These are phyloP conservation scores for Lasiurus borealis DNA, from an alignment of 2,113 vertebrate species.

Conservation along the genomic window DNA sequence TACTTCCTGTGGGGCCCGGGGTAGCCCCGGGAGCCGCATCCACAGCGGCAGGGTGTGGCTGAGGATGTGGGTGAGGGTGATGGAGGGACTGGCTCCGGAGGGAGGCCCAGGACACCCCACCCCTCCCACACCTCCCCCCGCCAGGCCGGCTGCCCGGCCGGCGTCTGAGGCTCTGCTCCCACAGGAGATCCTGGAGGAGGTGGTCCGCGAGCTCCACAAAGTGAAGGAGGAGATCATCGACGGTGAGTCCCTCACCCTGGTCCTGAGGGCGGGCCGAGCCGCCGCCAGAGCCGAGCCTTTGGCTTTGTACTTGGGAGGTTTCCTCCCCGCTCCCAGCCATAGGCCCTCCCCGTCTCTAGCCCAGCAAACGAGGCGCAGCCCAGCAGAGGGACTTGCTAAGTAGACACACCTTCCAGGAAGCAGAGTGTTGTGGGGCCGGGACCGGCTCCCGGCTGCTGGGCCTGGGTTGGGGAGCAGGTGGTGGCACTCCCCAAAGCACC, in stretches of 20 bases:
- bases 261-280: accelerated
- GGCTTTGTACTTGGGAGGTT: accelerated
- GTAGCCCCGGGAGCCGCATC: no score
- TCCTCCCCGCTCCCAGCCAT: accelerated
- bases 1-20: no score
- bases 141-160: background rate
- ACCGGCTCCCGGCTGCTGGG: background rate
- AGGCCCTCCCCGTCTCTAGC: background rate
- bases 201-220: constrained; percentile 98
- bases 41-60: background rate
- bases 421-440: background rate
- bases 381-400: background rate
- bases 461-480: background rate
- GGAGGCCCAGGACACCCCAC: background rate
- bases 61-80: background rate
- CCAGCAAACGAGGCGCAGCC: background rate
- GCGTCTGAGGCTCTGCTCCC: background rate
- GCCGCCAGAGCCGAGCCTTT: background rate
- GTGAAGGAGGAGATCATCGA: constrained; percentile 99
- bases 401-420: background rate
- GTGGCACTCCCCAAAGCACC: background rate
- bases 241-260: constrained; percentile 88
- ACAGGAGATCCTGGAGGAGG: constrained; percentile 99
- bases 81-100: background rate
- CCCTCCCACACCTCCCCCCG: accelerated